phyloP scores from a whole-genome alignment of 92 coral and sea anemone genomes.

The Porites lobata region DNA sequence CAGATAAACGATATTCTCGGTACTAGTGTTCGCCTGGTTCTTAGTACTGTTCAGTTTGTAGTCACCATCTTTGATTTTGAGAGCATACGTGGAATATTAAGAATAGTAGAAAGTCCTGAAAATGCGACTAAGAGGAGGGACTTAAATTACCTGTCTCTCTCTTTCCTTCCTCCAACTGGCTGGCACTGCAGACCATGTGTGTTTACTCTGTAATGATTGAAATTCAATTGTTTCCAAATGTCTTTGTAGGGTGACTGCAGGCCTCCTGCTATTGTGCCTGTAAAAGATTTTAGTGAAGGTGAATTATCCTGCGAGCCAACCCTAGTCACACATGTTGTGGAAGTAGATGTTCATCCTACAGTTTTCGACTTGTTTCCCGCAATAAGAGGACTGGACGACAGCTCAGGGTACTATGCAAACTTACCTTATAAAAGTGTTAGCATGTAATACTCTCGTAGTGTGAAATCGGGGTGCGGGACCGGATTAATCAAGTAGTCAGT shows the following conservation, averaged over 20 bases:
- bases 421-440: neutral
- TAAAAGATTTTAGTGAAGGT: neutral
- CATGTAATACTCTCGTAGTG: neutral
- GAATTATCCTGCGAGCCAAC: neutral
- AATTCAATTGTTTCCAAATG: neutral
- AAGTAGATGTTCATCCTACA: conserved; percentile 18
- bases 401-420: conserved; percentile 7
- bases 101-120: too few relatives aligned
- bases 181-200: neutral
- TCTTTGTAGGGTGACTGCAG: neutral
- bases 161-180: neutral
- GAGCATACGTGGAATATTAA: too few relatives aligned
- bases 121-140: too few relatives aligned
- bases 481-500: too few relatives aligned
- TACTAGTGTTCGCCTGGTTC: too few relatives aligned
- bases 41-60: too few relatives aligned
- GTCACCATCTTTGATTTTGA: too few relatives aligned
- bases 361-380: neutral
- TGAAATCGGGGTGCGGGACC: too few relatives aligned
- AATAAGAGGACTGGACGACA: neutral
- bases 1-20: too few relatives aligned
- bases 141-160: too few relatives aligned
- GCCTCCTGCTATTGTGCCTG: neutral
- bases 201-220: neutral
- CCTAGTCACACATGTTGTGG: conserved; percentile 1